Evolutionary conservation across 1,140 invertebrate genomes (phyloP).

Genomic region (Zelostemma sp.): DNA sequence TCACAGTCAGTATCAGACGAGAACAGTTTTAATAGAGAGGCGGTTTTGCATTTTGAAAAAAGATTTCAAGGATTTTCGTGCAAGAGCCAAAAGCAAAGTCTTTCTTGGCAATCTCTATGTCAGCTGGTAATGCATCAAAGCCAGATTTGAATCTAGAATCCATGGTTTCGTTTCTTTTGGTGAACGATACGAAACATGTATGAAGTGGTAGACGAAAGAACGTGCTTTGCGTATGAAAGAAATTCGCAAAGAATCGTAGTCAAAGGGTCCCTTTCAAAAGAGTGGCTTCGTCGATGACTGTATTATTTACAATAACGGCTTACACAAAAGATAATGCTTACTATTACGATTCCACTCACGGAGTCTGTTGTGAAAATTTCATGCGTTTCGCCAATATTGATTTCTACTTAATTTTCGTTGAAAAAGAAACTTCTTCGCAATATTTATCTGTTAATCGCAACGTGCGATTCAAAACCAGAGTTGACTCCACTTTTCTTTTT

Average conservation of each 20-base stretch:
- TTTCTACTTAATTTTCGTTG: too few species aligned
- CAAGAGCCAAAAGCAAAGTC: conserved; percentile 10
- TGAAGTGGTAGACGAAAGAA: conserved; percentile 30
- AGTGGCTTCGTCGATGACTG: conserved; percentile 11
- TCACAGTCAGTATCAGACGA: not conserved
- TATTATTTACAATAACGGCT: conserved; percentile 17
- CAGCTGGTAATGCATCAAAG: conserved; percentile 48
- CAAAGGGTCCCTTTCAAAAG: conserved; percentile 12
- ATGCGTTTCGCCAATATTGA: too few species aligned
- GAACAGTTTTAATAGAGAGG: too few species aligned
- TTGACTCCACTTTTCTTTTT: too few species aligned
- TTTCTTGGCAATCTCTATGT: conserved; percentile 14
- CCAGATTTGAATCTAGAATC: conserved; percentile 51
- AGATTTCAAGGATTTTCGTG: not conserved
- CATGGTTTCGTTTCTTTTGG: conserved; percentile 36
- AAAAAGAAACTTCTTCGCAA: too few species aligned
- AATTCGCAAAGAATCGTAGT: conserved; percentile 17
- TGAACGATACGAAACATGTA: conserved; percentile 54
- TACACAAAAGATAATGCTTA: not conserved
- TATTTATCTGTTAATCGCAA: too few species aligned
- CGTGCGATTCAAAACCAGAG: too few species aligned
- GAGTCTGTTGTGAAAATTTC: too few species aligned
- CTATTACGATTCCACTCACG: too few species aligned
- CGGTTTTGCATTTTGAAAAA: not conserved
- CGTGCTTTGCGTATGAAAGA: conserved; percentile 52